Base-by-base conservation (phyloP, 1,140 invertebrate genomes). In the Lepidostoma basale region DNA sequence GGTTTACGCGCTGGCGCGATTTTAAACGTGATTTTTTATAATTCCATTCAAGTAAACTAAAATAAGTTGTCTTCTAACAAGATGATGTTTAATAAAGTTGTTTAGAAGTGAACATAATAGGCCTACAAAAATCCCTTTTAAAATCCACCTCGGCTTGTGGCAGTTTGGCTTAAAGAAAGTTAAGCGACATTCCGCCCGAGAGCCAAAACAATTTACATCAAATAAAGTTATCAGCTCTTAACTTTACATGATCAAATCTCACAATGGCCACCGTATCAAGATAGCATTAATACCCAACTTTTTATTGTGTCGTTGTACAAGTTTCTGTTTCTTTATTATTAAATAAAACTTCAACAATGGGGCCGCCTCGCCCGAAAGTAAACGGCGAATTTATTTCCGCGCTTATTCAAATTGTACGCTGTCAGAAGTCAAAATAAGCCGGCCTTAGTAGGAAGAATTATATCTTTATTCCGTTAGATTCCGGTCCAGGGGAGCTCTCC, bases 131-230 rank as follows among this genome's bases (percentile, higher is more conserved):
- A n/a, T n/a, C n/a, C n/a, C n/a, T n/a, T n/a, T n/a, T n/a, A n/a
- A n/a, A n/a, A n/a, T n/a, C n/a, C n/a, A n/a, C n/a, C n/a, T n/a
- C n/a, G n/a, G n/a, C n/a, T n/a, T n/a, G n/a, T n/a, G n/a, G 18
- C 39, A 40, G 39, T 40, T 40, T 18, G 18, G 14, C 39, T 40
- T 40, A 16, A 14, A 16, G 1, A 6, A 40, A 40, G 39, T 40
- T 40, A 16, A 0, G 39, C n/a, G n/a, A 40, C 18, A 40, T 40
- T 40, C 18, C 39, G n/a, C 14, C 4, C 39, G 39, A n/a, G n/a
- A 40, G 39, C 39, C 39, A 18, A 40, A 40, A 40, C 39, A 40
- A 40, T 40, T 40, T 40, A 40, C 39, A 40, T 40, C 39, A 40
- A 40, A 18, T 40, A 40, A 40, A 40, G 39, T 40, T 40, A 14